Evolutionary conservation across 1,140 invertebrate genomes (phyloP).

Genomic region (Drosophila pseudoananassae): DNA sequence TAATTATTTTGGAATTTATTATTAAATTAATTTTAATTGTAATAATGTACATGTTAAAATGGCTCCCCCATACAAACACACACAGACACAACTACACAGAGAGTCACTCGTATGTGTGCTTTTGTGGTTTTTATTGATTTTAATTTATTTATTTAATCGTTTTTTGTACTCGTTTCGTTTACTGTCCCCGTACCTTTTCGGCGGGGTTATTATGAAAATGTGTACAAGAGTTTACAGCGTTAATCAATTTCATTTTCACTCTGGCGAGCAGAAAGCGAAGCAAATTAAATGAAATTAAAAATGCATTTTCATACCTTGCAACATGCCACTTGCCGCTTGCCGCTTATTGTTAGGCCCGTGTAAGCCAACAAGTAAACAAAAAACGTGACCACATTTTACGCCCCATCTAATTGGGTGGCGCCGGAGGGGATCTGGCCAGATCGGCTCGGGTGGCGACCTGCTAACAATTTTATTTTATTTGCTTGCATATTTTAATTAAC

Average conservation of each 20-base stretch:
- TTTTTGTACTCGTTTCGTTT: constrained; percentile 38
- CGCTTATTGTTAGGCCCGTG: constrained; percentile 30
- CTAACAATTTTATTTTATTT: constrained; percentile 65
- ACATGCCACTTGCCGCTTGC: constrained; percentile 21
- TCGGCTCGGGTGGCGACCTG: not conserved
- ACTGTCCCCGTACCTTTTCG: constrained; percentile 4
- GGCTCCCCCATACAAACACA: constrained; percentile 31
- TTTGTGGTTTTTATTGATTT: constrained; percentile 76
- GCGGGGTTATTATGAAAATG: constrained; percentile 43
- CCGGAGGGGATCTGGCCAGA: not conserved
- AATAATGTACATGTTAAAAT: constrained; percentile 81
- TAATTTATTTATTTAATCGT: constrained; percentile 78
- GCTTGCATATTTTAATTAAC: constrained; percentile 74
- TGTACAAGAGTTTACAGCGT: constrained; percentile 54
- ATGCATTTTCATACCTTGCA: constrained; percentile 60
- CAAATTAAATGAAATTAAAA: constrained; percentile 74
- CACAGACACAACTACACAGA: constrained; percentile 13
- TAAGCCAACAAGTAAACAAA: constrained; percentile 42
- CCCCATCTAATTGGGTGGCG: constrained; percentile 59
- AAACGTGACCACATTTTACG: constrained; percentile 62
- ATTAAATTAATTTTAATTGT: constrained; percentile 84
- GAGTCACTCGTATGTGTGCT: constrained; percentile 22
- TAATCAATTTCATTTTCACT: constrained; percentile 73
- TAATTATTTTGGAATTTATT: constrained; percentile 84
- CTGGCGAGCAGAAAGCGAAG: constrained; percentile 46